Conservation (phyloP, 2,888 invertebrate species). For the Leuctra nigra region DNA sequence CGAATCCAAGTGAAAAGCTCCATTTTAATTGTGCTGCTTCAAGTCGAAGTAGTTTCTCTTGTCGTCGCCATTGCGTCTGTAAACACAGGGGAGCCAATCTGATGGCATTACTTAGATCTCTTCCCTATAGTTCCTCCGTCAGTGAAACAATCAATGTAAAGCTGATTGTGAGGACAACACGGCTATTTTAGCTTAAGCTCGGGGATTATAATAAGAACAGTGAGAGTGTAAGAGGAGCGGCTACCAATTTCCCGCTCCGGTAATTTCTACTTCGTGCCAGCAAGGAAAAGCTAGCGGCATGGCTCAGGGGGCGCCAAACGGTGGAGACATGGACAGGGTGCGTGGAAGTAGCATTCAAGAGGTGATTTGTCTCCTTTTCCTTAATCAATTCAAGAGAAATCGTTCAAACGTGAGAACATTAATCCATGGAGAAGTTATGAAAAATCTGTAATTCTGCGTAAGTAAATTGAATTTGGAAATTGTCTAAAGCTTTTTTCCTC, state of each 20-base stretch:
- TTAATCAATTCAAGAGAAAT: background rate
- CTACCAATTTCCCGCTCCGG: slow-evolving; percentile 18
- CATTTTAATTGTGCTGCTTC: no score
- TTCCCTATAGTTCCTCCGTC: slow-evolving; percentile 10
- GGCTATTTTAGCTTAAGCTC: slow-evolving; percentile 17
- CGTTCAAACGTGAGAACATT: background rate
- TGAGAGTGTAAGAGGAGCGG: slow-evolving; percentile 12
- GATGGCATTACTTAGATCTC: slow-evolving; percentile 16
- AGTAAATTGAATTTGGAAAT: slow-evolving; percentile 2
- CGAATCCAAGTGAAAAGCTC: no score
- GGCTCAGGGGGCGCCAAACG: background rate
- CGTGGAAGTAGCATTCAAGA: no score
- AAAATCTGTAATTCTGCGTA: background rate
- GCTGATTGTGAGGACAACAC: slow-evolving; percentile 16
- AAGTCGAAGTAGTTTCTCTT: slow-evolving; percentile 7
- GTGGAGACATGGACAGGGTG: no score
- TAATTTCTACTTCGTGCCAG: slow-evolving; percentile 14
- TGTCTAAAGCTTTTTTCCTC: background rate
- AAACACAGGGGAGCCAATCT: slow-evolving; percentile 13
- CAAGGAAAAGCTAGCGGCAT: background rate
- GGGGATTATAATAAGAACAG: slow-evolving; percentile 18
- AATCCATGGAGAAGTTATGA: background rate
- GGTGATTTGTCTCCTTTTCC: background rate
- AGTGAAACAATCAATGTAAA: slow-evolving; percentile 17
- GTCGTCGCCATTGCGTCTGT: slow-evolving; percentile 6